A percentile compares a stretch with the other conserved stretches of the same genome.
phyloP scores from a whole-genome alignment of 2,888 invertebrate species.

The Netelia virgata region DNA sequence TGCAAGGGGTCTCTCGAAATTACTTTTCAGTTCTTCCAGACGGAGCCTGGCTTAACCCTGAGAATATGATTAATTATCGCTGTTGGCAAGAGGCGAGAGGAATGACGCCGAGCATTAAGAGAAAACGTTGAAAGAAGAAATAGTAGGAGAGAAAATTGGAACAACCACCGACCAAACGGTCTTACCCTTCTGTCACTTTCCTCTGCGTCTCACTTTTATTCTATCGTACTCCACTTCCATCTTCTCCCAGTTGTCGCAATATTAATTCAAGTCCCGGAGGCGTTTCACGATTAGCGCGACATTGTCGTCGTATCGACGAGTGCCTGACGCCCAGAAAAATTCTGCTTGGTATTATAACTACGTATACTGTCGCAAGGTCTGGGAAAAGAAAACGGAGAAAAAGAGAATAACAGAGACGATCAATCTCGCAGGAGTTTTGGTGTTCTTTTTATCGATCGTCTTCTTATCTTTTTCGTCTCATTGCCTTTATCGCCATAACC shows the following conservation, averaged over 20 bases:
- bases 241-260: slow-evolving; percentile 24
- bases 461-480: neutral
- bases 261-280: slow-evolving; percentile 31
- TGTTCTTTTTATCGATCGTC: neutral
- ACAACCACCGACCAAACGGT: slow-evolving; percentile 17
- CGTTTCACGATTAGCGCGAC: neutral
- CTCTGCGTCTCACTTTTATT: slow-evolving; percentile 58
- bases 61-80: slow-evolving; percentile 65
- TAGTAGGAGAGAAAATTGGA: slow-evolving; percentile 19
- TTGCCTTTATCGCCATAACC: neutral
- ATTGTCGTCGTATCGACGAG: neutral
- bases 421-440: neutral
- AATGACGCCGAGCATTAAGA: slow-evolving; percentile 10
- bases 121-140: slow-evolving; percentile 5
- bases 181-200: slow-evolving; percentile 40
- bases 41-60: slow-evolving; percentile 12
- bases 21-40: slow-evolving; percentile 36
- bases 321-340: neutral
- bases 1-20: slow-evolving; percentile 50
- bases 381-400: neutral
- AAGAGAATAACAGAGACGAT: neutral
- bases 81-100: neutral
- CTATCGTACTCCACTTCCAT: slow-evolving; percentile 60
- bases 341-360: neutral
- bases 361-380: neutral